Conservation (phyloP, 2,797 vertebrate species). For the Gymnopithys bicolor region DNA sequence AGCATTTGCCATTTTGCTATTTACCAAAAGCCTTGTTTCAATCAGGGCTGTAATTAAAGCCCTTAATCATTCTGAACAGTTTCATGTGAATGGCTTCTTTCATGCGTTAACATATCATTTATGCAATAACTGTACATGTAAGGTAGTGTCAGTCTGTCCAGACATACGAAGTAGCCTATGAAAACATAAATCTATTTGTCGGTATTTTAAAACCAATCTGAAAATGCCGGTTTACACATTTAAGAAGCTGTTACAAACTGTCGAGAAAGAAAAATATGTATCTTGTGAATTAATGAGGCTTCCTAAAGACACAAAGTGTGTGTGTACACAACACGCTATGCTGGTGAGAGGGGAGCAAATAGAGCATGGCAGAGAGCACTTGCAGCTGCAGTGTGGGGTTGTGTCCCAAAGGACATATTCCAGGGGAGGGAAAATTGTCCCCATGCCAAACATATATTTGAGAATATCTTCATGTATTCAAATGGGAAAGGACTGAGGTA, state of each 20-base stretch:
- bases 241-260: conserved; percentile 60
- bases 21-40: conserved; percentile 71
- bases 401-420: not conserved
- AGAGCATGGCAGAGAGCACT: not conserved
- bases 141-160: conserved; percentile 40
- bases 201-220: conserved; percentile 66
- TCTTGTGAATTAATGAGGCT: conserved; percentile 61
- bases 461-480: not conserved
- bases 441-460: not conserved
- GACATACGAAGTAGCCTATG: conserved; percentile 61
- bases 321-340: not conserved
- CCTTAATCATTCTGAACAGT: conserved; percentile 69
- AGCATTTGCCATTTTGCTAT: conserved; percentile 60
- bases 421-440: not conserved
- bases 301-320: conserved; percentile 1
- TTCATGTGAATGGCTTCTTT: conserved; percentile 69
- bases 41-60: conserved; percentile 64
- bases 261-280: conserved; percentile 1
- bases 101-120: conserved; percentile 55
- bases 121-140: not conserved
- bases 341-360: not conserved
- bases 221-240: conserved; percentile 75
- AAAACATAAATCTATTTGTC: conserved; percentile 64
- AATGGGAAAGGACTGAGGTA: not conserved
- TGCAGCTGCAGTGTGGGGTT: not conserved